Percentiles rank a stretch among this genome's conserved stretches.
These are phyloP conservation scores for Ganaspis sp. DNA, from an alignment of 1,140 invertebrate genomes.

Conservation along the genomic window DNA sequence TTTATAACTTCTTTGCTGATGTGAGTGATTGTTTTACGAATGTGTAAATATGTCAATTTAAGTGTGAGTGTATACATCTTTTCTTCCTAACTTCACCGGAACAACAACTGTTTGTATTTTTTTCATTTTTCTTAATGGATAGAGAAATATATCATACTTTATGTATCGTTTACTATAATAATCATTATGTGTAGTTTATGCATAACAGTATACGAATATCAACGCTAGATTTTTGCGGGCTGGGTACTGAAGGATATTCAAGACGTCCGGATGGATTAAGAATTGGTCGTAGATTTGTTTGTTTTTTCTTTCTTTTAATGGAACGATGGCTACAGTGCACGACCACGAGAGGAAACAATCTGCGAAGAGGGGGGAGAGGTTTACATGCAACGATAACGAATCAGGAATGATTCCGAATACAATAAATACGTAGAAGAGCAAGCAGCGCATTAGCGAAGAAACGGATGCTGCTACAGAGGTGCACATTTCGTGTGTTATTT, in stretches of 20 bases:
- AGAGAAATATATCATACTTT: slow-evolving; percentile 78
- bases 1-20: slow-evolving; percentile 46
- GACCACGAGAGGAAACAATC: slow-evolving; percentile 37
- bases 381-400: slow-evolving; percentile 19
- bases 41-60: slow-evolving; percentile 30
- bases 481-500: slow-evolving; percentile 12
- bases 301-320: slow-evolving; percentile 32
- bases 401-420: slow-evolving; percentile 50
- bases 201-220: slow-evolving; percentile 77
- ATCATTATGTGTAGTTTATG: slow-evolving; percentile 77
- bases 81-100: slow-evolving; percentile 57
- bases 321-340: slow-evolving; percentile 7
- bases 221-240: slow-evolving; percentile 73
- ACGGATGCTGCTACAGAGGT: slow-evolving; percentile 16
- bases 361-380: not conserved
- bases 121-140: slow-evolving; percentile 74
- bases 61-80: slow-evolving; percentile 27
- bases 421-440: slow-evolving; percentile 63
- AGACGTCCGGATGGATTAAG: slow-evolving; percentile 57
- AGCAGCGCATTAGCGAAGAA: slow-evolving; percentile 45
- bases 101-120: slow-evolving; percentile 67
- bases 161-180: slow-evolving; percentile 77
- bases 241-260: slow-evolving; percentile 52
- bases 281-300: slow-evolving; percentile 36
- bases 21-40: slow-evolving; percentile 20